Conservation (phyloP, 64 coral and sea anemone species). For the Cladopsammia gracilis region DNA sequence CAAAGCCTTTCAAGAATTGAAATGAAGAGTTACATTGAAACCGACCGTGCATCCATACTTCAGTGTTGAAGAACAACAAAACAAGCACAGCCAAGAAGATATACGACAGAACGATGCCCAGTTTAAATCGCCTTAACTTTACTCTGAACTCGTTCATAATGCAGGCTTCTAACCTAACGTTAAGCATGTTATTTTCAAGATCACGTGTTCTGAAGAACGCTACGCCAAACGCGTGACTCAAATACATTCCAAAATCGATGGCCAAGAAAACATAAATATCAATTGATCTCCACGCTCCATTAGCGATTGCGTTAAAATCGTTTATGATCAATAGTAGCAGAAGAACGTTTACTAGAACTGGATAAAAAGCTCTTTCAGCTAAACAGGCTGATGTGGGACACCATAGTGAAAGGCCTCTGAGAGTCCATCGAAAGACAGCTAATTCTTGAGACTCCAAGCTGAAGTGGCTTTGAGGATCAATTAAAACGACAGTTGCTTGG, state of each 20-base stretch:
- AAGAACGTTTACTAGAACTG: slow-evolving; percentile 60
- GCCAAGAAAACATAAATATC: slow-evolving; percentile 71
- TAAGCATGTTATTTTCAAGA: slow-evolving; percentile 67
- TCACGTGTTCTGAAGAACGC: slow-evolving; percentile 81
- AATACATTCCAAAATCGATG: slow-evolving; percentile 79
- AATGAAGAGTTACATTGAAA: slow-evolving; percentile 74
- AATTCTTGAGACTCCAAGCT: slow-evolving; percentile 52
- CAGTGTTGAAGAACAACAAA: slow-evolving; percentile 76
- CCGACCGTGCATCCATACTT: slow-evolving; percentile 56
- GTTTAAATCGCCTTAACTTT: slow-evolving; percentile 47
- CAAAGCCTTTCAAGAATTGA: slow-evolving; percentile 63
- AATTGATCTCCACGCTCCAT: slow-evolving; percentile 62
- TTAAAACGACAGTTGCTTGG: not conserved
- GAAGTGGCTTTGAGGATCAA: not conserved
- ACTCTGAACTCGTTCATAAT: slow-evolving; percentile 7
- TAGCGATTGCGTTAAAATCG: slow-evolving; percentile 26
- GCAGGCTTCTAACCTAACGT: slow-evolving; percentile 8
- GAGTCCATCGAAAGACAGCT: slow-evolving; percentile 39
- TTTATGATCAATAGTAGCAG: slow-evolving; percentile 40
- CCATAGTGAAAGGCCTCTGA: slow-evolving; percentile 81
- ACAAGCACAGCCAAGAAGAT: slow-evolving; percentile 19
- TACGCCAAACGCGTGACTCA: slow-evolving; percentile 74
- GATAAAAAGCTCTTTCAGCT: slow-evolving; percentile 57
- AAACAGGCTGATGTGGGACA: slow-evolving; percentile 49
- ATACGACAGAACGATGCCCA: slow-evolving; percentile 52